Conservation (phyloP, 2,113 vertebrate species). For the Micronycteris hirsuta region DNA sequence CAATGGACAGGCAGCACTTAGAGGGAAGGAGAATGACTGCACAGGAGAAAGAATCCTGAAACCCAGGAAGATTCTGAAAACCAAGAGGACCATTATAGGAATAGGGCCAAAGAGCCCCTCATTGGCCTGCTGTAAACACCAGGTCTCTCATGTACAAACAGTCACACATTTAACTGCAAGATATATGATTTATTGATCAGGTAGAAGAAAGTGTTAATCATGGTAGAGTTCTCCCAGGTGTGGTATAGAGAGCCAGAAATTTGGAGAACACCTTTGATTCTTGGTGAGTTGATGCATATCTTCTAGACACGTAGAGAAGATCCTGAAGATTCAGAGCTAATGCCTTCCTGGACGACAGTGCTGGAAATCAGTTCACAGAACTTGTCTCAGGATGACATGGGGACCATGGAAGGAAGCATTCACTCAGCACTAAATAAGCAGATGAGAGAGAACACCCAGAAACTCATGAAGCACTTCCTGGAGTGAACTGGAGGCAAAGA, state of each 20-base stretch:
- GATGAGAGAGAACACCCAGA: neutral
- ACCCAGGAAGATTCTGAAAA: neutral
- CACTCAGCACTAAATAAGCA: neutral
- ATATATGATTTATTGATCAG: slow-evolving; percentile 29
- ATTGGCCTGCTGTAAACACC: too few relatives aligned
- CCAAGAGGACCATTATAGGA: neutral
- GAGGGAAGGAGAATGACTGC: accelerated
- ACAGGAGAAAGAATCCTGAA: neutral
- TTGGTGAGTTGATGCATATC: too few relatives aligned
- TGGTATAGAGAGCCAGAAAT: neutral
- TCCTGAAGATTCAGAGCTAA: neutral
- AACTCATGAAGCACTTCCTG: neutral
- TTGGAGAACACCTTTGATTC: neutral
- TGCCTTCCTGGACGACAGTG: accelerated
- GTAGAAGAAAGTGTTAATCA: neutral
- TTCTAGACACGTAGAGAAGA: neutral
- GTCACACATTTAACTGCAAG: neutral
- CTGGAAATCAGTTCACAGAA: neutral
- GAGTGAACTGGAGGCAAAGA: neutral
- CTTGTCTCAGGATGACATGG: neutral
- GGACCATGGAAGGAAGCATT: neutral
- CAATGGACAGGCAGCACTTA: neutral
- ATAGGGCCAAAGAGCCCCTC: neutral
- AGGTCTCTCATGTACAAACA: neutral
- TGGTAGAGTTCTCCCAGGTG: neutral